phyloP scores from a whole-genome alignment of 2,888 invertebrate species.

The Luperina testacea region DNA sequence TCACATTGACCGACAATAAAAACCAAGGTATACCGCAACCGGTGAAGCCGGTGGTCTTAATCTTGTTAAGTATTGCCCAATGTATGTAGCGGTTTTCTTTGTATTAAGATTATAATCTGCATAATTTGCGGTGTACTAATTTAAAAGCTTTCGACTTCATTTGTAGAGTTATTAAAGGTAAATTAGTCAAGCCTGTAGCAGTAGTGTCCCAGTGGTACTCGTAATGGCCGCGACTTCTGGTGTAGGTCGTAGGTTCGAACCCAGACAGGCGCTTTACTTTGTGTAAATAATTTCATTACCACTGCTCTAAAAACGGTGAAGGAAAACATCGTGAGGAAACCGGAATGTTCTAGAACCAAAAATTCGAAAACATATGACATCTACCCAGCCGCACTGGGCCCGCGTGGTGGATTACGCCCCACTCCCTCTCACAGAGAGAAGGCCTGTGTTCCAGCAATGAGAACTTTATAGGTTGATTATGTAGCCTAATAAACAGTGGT shows the following conservation, averaged over 20 bases:
- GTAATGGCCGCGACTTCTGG: neutral
- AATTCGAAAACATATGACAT: neutral
- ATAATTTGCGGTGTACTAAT: constrained; percentile 9
- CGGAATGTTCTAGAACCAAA: neutral
- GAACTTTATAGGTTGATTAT: neutral
- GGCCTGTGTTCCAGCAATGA: neutral
- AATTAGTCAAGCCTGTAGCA: neutral
- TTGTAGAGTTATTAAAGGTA: neutral
- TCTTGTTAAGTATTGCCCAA: constrained; percentile 42
- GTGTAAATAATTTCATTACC: neutral
- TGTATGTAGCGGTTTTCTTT: constrained; percentile 47
- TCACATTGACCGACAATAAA: constrained; percentile 56
- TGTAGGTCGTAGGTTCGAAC: neutral
- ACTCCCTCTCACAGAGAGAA: neutral
- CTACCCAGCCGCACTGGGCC: too few relatives aligned
- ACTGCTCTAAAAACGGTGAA: neutral
- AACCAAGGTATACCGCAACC: constrained; percentile 57
- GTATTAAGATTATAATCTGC: constrained; percentile 38
- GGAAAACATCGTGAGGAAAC: neutral
- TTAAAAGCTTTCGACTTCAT: constrained; percentile 12
- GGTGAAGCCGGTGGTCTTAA: constrained; percentile 39
- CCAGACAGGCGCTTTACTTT: neutral
- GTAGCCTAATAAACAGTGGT: neutral
- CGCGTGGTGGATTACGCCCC: neutral
- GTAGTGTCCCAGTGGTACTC: neutral